Base-by-base conservation (phyloP, 1,140 invertebrate species). In the Tyrophagus putrescentiae region DNA sequence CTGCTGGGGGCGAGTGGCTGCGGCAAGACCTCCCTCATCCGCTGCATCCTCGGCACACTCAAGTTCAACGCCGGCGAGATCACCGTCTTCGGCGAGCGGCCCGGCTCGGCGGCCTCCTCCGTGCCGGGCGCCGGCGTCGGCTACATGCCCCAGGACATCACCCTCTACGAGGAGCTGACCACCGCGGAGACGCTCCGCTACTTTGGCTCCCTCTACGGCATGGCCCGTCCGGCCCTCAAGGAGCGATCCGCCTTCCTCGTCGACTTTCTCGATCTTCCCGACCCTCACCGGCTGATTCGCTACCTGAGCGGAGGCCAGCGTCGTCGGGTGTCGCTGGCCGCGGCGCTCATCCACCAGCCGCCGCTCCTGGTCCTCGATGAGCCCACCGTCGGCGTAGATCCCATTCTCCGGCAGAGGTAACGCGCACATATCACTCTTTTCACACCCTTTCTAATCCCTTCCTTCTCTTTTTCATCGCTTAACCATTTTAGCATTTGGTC, bases 121-220 rank as follows among this genome's bases (percentile, higher is more conserved):
- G 6, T 13, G 31, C 44, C 5, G 31, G 44, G 18, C 13, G 60
- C 62, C 27, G 57, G n/a, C n/a, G 71, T 74, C 6, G 73, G 73
- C 23, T 74, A 74, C 48, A 74, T 74, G 73, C 73, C 73, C 9
- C 61, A 73, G 69, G 72, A 74, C 54, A 64, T 69, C 4, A 70
- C 71, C 2, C 62, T 74, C 44, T 76, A 28, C 7, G 3, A 25
- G 23, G 18, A 41, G n/a, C 44, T 64, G 28, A 42, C 23, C 21
- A 7, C 33, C 52, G 5, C 13, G 16, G 32, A 64, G 53, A 21
- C 34, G 48, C 16, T 63, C 33, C 48, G 50, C 54, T 64, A 34
- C 63, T 64, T 39, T 3, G 61, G 21, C 29, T 33, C 18, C 7
- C 18, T 56, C 7, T 56, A 56, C 23, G 6, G 18, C 6, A 32